Percentiles rank a stretch among this genome's conserved stretches.
Evolutionary conservation across 2,888 invertebrate genomes (phyloP).

Genomic region (Cerceris rybyensis): DNA sequence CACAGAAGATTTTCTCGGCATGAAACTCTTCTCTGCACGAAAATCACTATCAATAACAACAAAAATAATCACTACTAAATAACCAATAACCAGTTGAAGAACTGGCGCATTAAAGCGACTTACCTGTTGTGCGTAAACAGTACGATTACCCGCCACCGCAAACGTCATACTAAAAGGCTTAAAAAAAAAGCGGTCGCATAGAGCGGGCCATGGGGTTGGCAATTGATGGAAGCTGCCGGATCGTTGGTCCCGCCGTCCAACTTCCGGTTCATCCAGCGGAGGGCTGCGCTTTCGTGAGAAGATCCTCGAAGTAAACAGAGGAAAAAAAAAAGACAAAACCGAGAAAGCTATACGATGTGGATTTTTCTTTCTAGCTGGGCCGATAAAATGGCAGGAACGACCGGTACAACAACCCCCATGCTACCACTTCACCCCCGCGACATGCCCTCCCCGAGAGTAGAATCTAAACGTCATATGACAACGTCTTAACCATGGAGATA

Average conservation of each 20-base stretch:
- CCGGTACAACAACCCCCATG: not conserved
- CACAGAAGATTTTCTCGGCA: too few species aligned
- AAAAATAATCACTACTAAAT: too few species aligned
- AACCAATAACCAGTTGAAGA: not conserved
- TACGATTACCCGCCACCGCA: slow-evolving; percentile 67
- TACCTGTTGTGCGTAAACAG: slow-evolving; percentile 62
- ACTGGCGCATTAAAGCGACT: slow-evolving; percentile 46
- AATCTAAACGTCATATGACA: not conserved
- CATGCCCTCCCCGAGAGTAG: slow-evolving; percentile 22
- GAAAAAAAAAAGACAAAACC: not conserved
- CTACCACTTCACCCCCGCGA: slow-evolving; percentile 11
- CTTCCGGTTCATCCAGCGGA: slow-evolving; percentile 41
- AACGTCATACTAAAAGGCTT: slow-evolving; percentile 57
- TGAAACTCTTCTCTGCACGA: not conserved
- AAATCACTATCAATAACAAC: not conserved
- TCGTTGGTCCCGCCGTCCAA: slow-evolving; percentile 25
- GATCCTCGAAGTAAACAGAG: slow-evolving; percentile 28
- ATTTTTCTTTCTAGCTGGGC: slow-evolving; percentile 66
- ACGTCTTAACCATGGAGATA: not conserved
- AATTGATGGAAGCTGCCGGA: slow-evolving; percentile 36
- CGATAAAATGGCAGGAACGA: slow-evolving; percentile 58
- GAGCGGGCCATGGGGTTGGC: slow-evolving; percentile 20
- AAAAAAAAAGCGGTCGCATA: slow-evolving; percentile 38
- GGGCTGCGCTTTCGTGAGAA: slow-evolving; percentile 46
- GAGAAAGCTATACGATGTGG: slow-evolving; percentile 30